These are phyloP conservation scores for Perizoma flavofasciatum DNA, from an alignment of 2,888 invertebrate species.

Conservation along the genomic window DNA sequence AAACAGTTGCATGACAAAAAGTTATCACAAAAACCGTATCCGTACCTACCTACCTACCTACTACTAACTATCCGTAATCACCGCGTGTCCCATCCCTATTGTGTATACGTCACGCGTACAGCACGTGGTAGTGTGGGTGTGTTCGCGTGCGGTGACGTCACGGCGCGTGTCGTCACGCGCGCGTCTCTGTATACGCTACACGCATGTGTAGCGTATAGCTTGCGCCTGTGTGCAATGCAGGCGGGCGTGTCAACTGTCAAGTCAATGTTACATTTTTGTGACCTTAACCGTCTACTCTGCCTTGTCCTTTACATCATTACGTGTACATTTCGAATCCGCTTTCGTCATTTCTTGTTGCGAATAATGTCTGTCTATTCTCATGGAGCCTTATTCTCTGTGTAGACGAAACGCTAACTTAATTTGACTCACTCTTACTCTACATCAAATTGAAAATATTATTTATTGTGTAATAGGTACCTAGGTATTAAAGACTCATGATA, in stretches of 20 bases:
- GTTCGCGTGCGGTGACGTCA: constrained; percentile 81
- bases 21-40: constrained; percentile 8
- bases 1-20: constrained; percentile 5
- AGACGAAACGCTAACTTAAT: constrained; percentile 4
- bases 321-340: constrained; percentile 26
- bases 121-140: constrained; percentile 76
- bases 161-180: constrained; percentile 61
- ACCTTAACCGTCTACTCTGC: constrained; percentile 79
- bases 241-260: constrained; percentile 60
- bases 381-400: neutral
- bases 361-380: neutral
- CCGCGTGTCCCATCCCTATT: constrained; percentile 35
- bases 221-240: constrained; percentile 54
- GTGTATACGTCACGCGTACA: constrained; percentile 63
- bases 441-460: too few species aligned
- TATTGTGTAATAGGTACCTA: too few species aligned
- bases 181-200: constrained; percentile 51
- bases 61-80: constrained; percentile 8
- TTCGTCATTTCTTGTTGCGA: constrained; percentile 24
- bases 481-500: too few species aligned
- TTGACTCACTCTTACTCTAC: neutral
- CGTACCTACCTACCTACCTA: neutral
- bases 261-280: constrained; percentile 82
- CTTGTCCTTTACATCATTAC: constrained; percentile 64
- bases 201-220: constrained; percentile 43